Base-by-base conservation (phyloP, 2,888 invertebrate genomes). In the Patella pellucida region DNA sequence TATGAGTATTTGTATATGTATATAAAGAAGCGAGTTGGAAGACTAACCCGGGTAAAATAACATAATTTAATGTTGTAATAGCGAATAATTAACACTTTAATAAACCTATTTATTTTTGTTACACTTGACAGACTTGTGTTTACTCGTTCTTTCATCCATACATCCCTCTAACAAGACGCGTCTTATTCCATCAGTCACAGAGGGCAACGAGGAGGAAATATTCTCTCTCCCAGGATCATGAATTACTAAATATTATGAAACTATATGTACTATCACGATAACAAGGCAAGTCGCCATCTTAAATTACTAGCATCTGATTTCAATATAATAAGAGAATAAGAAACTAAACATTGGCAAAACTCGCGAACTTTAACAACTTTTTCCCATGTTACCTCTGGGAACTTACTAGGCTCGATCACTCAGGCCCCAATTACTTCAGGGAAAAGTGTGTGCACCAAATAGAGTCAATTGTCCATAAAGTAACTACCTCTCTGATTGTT, bases 221-320 rank as follows among this genome's bases (percentile, higher is more conserved):
- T 23, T 23, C 23, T 62, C 14, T 23, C 19, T 62, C 62, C 11
- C 11, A 14, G 62, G 62, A 62, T 62, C 62, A 62, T 11, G 11
- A 23, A 62, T 62, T 62, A 62, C 62, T 23, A 62, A 62, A 62
- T 62, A 62, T 62, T 62, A 62, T 62, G 19, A 62, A 62, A 19
- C 41, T 41, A 41, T 41, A 41, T 41, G 41, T 41, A 41, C 41
- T 41, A 41, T 41, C 9, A 41, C 41, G 41, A 41, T 41, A 41
- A 41, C 41, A 41, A 41, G 41, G 41, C 41, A 41, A 41, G 41
- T 41, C 41, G 41, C 41, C 41, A 41, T 41, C 41, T 41, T 41
- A 41, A 41, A 41, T 41, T 41, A 41, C 41, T 41, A 41, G 41
- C 41, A 9, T 41, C 41, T 41, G 41, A 41, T 41, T 41, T 41